Evolutionary conservation across 1,140 invertebrate genomes (phyloP).

Genomic region (Heliconius nattereri): DNA sequence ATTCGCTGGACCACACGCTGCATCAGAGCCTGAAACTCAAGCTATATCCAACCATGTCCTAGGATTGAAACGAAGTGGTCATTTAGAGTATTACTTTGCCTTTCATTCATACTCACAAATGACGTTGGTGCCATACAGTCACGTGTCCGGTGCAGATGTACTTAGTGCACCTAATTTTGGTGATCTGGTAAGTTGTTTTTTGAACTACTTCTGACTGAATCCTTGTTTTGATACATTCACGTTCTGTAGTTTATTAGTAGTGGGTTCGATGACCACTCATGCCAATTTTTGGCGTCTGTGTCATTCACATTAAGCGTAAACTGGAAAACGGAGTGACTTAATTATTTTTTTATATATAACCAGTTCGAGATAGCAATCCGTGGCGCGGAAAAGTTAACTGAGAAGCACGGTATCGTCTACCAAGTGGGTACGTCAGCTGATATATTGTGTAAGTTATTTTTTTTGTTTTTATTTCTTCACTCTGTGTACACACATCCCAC

Average conservation of each 20-base stretch:
- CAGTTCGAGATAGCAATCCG: conserved; percentile 71
- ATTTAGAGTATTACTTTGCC: conserved; percentile 40
- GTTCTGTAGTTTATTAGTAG: no score
- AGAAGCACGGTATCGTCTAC: conserved; percentile 72
- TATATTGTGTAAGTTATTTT: conserved; percentile 73
- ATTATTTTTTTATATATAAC: background rate
- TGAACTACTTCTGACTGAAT: background rate
- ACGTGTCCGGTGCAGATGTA: conserved; percentile 37
- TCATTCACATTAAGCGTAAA: no score
- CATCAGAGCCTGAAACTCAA: conserved; percentile 42
- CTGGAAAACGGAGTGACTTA: no score
- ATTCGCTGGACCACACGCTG: conserved; percentile 9
- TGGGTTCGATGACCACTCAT: no score
- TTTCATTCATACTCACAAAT: conserved; percentile 43
- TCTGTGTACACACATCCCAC: background rate
- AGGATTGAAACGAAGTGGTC: conserved; percentile 32
- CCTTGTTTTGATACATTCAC: no score
- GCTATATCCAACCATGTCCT: conserved; percentile 40
- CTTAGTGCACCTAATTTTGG: conserved; percentile 37
- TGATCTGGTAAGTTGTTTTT: conserved; percentile 35
- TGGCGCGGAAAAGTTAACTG: conserved; percentile 65
- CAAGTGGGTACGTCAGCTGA: conserved; percentile 77
- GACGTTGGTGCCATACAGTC: conserved; percentile 44
- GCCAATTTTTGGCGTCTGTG: no score
- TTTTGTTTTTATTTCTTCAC: background rate